Conservation (phyloP, 2,888 invertebrate genomes). For the Tortrix viridana region DNA sequence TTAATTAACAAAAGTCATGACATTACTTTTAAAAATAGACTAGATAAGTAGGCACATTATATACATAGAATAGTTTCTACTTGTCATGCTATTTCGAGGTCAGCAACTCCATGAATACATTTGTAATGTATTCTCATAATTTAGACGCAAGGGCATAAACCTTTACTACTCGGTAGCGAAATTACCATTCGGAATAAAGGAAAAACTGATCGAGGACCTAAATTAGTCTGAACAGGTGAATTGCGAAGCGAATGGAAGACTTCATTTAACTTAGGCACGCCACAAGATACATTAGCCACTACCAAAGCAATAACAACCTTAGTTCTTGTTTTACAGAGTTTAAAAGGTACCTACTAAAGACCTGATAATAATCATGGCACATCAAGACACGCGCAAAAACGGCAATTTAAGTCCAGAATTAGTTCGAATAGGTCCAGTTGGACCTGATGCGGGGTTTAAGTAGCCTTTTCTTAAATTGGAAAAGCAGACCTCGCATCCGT, state of each 20-base stretch:
- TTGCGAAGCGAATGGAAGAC: slow-evolving; percentile 12
- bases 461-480: slow-evolving; percentile 76
- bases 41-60: too few relatives aligned
- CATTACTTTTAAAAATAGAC: too few relatives aligned
- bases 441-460: slow-evolving; percentile 59
- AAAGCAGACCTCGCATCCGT: slow-evolving; percentile 69
- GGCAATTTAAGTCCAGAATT: slow-evolving; percentile 16
- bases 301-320: slow-evolving; percentile 4
- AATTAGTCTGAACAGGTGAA: slow-evolving; percentile 27
- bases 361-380: not conserved
- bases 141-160: slow-evolving; percentile 3
- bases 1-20: too few relatives aligned
- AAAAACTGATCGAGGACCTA: slow-evolving; percentile 28
- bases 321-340: not conserved
- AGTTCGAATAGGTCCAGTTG: slow-evolving; percentile 25
- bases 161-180: slow-evolving; percentile 17
- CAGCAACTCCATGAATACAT: slow-evolving; percentile 1
- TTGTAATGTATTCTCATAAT: slow-evolving; percentile 26
- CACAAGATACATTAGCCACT: not conserved
- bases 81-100: not conserved
- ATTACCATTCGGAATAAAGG: slow-evolving; percentile 19
- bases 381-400: not conserved
- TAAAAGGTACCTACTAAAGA: not conserved
- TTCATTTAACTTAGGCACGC: slow-evolving; percentile 23
- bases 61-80: too few relatives aligned